Base-by-base conservation (phyloP, 2,113 vertebrate species). In the Scomber colias region DNA sequence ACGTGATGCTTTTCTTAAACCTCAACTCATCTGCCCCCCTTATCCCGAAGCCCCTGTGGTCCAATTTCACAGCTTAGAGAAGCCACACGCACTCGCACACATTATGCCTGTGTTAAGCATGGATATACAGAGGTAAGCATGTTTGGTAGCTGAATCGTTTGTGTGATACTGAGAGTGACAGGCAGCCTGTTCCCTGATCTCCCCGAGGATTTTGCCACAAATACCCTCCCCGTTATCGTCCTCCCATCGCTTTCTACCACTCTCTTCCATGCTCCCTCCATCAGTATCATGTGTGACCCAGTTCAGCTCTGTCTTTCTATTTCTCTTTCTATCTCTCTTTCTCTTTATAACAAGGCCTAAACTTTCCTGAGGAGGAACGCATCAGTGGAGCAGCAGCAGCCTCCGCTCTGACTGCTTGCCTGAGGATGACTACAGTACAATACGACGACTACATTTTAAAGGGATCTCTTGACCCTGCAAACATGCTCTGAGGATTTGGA, bases 261-360 rank as follows among this genome's bases (percentile, higher is more conserved):
- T 12, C 27, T 8, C 9, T 40, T 9, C 9, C 35, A 6, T 44
- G 11, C 74, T 86, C 79, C 16, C 80, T 83, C 54, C 55, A 54
- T 81, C 79, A 66, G 14, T 15, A 60, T 78, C 84, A 81, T 3
- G 14, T 31, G 75, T 91, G 88, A 90, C 85, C 84, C 86, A 89
- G 51, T 91, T 90, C 79, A 78, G 69, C 62, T 75, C 54, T 21
- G 40, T 7, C 44, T 63, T 14, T 65, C 27, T 19, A 21, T 19
- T 54, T 19, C 16, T 71, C 57, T 78, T 48, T 44, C 9, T 51
- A 2, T 66, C 65, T 65, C n/a, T 27, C 71, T 69, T 55, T 49
- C 49, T 57, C 15, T 56, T 63, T 16, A 64, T 64, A 75, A 67
- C 67, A 51, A 80, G 46, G 24, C 21, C 64, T 61, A 51, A 81